A percentile compares a stretch with the other conserved stretches of the same genome.
Conservation (phyloP, 2,888 invertebrate genomes). For the Ellobium chinense region DNA sequence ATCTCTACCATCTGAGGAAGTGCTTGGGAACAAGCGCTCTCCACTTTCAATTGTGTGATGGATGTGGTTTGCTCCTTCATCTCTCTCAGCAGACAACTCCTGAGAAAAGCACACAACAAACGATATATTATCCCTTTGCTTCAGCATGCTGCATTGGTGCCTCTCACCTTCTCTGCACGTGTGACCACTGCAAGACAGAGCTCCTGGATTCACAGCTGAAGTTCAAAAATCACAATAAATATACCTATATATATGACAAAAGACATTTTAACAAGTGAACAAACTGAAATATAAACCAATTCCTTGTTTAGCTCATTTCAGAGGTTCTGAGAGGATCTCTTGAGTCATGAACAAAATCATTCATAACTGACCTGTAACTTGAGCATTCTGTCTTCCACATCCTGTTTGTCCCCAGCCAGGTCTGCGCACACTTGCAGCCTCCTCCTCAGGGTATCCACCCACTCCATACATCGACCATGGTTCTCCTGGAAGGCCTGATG, state of each 20-base stretch:
- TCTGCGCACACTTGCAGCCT: slow-evolving; percentile 69
- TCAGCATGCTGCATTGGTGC: too few species aligned
- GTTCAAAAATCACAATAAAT: too few species aligned
- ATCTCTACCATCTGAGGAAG: slow-evolving; percentile 92
- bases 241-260: too few species aligned
- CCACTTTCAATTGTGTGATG: slow-evolving; percentile 92
- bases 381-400: slow-evolving; percentile 81
- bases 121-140: neutral
- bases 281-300: too few species aligned
- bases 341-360: neutral
- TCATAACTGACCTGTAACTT: slow-evolving; percentile 69
- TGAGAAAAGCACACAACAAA: slow-evolving; percentile 79
- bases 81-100: slow-evolving; percentile 88
- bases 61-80: slow-evolving; percentile 87
- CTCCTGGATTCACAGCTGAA: too few species aligned
- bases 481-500: slow-evolving; percentile 58
- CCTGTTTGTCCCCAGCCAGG: slow-evolving; percentile 88
- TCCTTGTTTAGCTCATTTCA: too few species aligned
- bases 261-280: too few species aligned
- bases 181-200: too few species aligned
- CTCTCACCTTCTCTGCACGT: too few species aligned
- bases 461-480: slow-evolving; percentile 61
- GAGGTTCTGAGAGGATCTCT: neutral
- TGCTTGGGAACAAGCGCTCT: slow-evolving; percentile 91
- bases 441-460: slow-evolving; percentile 65